Conservation (phyloP, 1,140 invertebrate species). For the Patella vulgata region DNA sequence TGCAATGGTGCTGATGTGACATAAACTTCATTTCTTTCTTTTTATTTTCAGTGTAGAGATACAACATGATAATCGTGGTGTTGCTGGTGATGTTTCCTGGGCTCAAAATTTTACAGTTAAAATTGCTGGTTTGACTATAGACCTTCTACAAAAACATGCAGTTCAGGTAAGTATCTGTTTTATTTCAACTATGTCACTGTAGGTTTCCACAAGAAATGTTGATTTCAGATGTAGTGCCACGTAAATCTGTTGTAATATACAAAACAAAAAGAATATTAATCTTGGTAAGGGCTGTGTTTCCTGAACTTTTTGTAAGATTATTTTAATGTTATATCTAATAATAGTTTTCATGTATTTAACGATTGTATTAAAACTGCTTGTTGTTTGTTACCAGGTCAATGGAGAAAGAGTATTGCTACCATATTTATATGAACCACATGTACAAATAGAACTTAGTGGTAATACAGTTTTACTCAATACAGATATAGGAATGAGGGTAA, state of each 20-base stretch:
- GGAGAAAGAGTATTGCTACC: conserved; percentile 78
- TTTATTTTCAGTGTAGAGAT: conserved; percentile 82
- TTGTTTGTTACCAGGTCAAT: conserved; percentile 80
- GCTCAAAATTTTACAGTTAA: conserved; percentile 87
- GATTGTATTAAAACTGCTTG: no score
- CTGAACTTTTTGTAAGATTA: no score
- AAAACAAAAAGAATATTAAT: no score
- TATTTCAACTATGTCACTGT: no score
- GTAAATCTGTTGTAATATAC: no score
- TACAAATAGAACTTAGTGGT: conserved; percentile 64
- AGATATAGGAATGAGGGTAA: conserved; percentile 62
- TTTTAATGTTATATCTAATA: no score
- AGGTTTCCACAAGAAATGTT: no score
- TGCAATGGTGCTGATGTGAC: no score
- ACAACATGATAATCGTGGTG: conserved; percentile 81
- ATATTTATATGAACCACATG: conserved; percentile 66
- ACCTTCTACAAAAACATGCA: conserved; percentile 45
- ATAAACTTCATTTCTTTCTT: no score
- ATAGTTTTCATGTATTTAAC: no score
- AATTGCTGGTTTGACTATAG: conserved; percentile 60
- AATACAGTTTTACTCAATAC: conserved; percentile 63
- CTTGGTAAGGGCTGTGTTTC: no score
- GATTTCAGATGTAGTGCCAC: no score
- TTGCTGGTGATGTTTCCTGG: conserved; percentile 83
- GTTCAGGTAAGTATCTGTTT: conserved; percentile 52